phyloP scores from a whole-genome alignment of 2,888 invertebrate genomes.

The Seira ritae region DNA sequence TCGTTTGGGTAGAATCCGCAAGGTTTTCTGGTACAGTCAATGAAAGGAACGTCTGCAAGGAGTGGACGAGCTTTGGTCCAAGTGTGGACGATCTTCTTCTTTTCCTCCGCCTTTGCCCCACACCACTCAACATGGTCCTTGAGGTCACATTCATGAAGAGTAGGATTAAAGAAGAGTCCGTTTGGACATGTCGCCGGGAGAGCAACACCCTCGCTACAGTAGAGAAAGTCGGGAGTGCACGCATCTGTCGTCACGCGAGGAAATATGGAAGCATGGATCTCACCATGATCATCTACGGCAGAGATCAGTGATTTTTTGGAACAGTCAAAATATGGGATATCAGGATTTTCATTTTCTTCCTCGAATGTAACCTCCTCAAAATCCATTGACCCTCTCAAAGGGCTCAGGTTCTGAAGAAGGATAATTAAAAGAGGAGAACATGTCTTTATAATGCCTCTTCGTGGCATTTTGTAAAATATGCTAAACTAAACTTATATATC shows the following conservation, averaged over 20 bases:
- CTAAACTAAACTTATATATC: too few relatives aligned
- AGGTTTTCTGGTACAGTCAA: conserved; percentile 34
- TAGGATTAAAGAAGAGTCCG: conserved; percentile 39
- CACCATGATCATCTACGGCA: too few relatives aligned
- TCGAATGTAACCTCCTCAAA: too few relatives aligned
- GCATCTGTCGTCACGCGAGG: conserved; percentile 18
- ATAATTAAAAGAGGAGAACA: too few relatives aligned
- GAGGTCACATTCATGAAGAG: conserved; percentile 33
- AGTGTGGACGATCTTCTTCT: neutral
- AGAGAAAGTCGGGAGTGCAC: neutral
- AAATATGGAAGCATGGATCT: neutral
- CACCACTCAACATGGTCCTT: conserved; percentile 22
- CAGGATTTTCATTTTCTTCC: too few relatives aligned
- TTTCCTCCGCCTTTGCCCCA: neutral
- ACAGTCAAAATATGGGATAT: conserved; percentile 25
- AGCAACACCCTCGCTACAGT: conserved; percentile 8
- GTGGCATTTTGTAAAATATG: too few relatives aligned
- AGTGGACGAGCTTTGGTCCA: neutral
- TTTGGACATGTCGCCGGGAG: conserved; percentile 30
- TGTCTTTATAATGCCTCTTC: too few relatives aligned
- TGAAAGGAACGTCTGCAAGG: neutral
- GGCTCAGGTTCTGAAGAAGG: too few relatives aligned
- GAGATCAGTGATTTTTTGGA: neutral
- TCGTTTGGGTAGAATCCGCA: conserved; percentile 61
- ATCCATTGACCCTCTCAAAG: too few relatives aligned